Percentiles rank a stretch among this genome's conserved stretches.
phyloP scores from a whole-genome alignment of 2,113 vertebrate genomes.

The Coptodon rendalli region DNA sequence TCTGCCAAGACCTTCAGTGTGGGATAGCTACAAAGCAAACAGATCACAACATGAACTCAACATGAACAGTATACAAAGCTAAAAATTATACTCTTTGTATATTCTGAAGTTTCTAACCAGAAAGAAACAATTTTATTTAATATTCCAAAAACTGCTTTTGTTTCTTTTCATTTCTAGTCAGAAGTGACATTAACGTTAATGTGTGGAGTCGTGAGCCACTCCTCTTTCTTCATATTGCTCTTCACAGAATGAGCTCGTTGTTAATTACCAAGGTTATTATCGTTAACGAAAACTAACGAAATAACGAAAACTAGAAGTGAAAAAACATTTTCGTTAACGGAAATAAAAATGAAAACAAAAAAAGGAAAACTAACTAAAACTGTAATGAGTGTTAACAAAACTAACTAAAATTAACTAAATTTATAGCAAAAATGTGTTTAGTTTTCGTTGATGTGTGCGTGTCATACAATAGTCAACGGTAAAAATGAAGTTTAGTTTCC shows the following conservation, averaged over 20 bases:
- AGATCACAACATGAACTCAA: not conserved
- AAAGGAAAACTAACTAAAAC: too few relatives aligned
- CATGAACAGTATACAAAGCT: not conserved
- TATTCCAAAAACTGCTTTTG: not conserved
- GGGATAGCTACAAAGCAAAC: constrained; percentile 9
- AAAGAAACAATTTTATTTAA: not conserved
- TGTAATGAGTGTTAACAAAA: too few relatives aligned
- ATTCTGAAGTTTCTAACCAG: not conserved
- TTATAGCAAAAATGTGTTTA: too few relatives aligned
- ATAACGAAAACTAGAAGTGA: too few relatives aligned
- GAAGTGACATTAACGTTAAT: not conserved
- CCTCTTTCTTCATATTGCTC: not conserved
- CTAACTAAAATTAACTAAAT: too few relatives aligned
- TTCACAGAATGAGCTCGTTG: not conserved
- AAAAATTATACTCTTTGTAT: not conserved
- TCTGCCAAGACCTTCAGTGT: constrained; percentile 67
- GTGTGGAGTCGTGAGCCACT: not conserved
- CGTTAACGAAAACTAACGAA: too few relatives aligned
- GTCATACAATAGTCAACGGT: too few relatives aligned
- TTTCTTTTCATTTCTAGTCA: not conserved
- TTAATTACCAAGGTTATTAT: too few relatives aligned
- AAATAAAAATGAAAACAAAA: too few relatives aligned
- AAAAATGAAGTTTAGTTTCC: too few relatives aligned
- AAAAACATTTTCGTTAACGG: too few relatives aligned
- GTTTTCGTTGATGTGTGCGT: too few relatives aligned